Base-by-base conservation (phyloP, 2,797 vertebrate species). In the Vireo griseus region DNA sequence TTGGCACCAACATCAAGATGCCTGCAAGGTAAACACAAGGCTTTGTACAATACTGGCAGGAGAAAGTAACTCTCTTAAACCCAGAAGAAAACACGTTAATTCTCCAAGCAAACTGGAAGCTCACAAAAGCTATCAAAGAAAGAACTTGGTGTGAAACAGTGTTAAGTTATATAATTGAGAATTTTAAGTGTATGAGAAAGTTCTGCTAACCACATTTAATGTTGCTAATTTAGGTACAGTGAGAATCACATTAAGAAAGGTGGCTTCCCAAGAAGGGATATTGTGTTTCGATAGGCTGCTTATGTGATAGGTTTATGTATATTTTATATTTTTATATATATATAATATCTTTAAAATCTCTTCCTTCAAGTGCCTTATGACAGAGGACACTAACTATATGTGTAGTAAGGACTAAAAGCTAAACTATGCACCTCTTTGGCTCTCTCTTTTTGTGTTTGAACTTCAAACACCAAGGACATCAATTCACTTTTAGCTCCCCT, bases 1-100 rank as follows among this genome's bases (percentile, higher is more conserved):
- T 94, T 96, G 89, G 91, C 92, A 95, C 82, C 87, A 94, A 92
- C 94, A 91, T 96, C 91, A 96, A 96, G 92, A 93, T 91, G 94
- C 91, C 94, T 95, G 85, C 85, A 94, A 97, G 91, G 91, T 94
- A 94, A 94, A 95, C 95, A 90, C 76, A 88, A 96, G 91, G 92
- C 95, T 95, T 95, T 78, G 76, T 96, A 95, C 79, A 94, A 84
- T 67, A 94, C 79, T 96, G 91, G 87, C 94, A 95, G 73, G 86
- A 94, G 93, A 94, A 94, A 91, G 79, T 84, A 86, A 86, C 84
- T 93, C 57, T 80, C 81, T 93, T 74, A 93, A 92, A 92, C 29
- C 17, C 79, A 93, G 89, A 94, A 94, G 68, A 96, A 92, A 96
- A 92, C 75, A 92, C 1, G 1, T 73, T 94, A 72, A 81, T 84